Base-by-base conservation (phyloP, 2,113 vertebrate species). In the Collichthys lucidus region DNA sequence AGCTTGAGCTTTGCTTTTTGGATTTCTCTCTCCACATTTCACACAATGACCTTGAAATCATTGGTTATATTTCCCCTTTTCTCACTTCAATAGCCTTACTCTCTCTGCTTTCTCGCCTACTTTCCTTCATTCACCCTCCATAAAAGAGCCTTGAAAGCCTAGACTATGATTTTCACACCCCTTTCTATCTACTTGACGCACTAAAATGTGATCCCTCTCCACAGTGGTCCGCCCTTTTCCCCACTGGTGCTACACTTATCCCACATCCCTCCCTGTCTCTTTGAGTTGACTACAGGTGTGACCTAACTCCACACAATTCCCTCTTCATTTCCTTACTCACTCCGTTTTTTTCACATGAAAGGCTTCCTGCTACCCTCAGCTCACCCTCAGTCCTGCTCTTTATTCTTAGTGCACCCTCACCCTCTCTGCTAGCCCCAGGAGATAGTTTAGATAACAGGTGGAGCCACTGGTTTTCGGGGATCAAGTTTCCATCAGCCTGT, bases 361-460 rank as follows among this genome's bases (percentile, higher is more conserved):
- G 92, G 80, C 88, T 88, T 91, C 63, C 83, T 2, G 74, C 90
- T 86, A 72, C 75, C 78, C 86, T 81, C 65, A 31, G 68, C 79
- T 88, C 86, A 77, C 81, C 85, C 87, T 85, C 86, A 70, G 80
- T 74, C 79, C 80, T 22, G 60, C 68, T 66, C 81, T 89, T 89
- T 91, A 78, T 86, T 88, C 86, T 84, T 6, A 0, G 22, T 72
- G 56, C 73, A 56, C 87, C 85, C 76, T 87, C 82, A 71, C 80
- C 72, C 85, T 80, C 68, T 71, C 59, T 68, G 66, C 42, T 75
- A 72, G 88, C 91, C 91, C 78, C 90, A 73, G 88, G 92, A 91
- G 86, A 86, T 72, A 31, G 84, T 84, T 87, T 73, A 86, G 86
- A 89, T 91, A 93, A 91, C 86, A 90, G 91, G 91, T 91, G 90